Conservation (phyloP, 2,113 vertebrate genomes). For the Myiopsitta monachus region DNA sequence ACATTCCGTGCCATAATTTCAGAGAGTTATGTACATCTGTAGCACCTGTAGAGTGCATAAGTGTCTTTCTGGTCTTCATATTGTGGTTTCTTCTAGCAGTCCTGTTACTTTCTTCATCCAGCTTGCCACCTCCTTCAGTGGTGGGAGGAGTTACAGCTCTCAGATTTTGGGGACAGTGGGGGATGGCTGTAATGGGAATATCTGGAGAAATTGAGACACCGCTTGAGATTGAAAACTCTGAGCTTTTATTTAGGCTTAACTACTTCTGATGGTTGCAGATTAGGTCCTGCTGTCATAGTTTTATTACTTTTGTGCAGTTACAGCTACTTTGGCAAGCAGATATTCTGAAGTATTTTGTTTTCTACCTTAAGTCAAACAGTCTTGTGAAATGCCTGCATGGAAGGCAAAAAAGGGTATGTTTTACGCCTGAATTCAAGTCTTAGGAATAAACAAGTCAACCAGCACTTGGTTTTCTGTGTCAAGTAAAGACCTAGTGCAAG, state of each 20-base stretch:
- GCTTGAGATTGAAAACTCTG: background rate
- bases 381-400: background rate
- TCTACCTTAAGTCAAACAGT: conserved; percentile 38
- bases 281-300: background rate
- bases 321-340: conserved; percentile 9
- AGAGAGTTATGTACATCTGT: background rate
- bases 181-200: background rate
- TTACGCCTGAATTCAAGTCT: conserved; percentile 31
- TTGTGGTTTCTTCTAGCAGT: background rate
- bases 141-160: background rate
- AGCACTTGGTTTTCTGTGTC: conserved; percentile 47
- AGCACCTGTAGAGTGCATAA: background rate
- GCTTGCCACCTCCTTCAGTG: background rate
- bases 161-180: background rate
- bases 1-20: accelerated
- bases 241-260: background rate
- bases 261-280: background rate
- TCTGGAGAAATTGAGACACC: background rate
- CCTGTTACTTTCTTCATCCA: background rate
- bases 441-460: conserved; percentile 51
- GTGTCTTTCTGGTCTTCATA: background rate
- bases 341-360: conserved; percentile 35
- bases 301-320: background rate
- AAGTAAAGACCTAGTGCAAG: conserved; percentile 50
- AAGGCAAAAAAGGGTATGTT: conserved; percentile 24